Evolutionary conservation across 2,888 invertebrate species (phyloP), one percentile per base, ranked within the genome.

Genomic region (Nemurella pictetii): DNA sequence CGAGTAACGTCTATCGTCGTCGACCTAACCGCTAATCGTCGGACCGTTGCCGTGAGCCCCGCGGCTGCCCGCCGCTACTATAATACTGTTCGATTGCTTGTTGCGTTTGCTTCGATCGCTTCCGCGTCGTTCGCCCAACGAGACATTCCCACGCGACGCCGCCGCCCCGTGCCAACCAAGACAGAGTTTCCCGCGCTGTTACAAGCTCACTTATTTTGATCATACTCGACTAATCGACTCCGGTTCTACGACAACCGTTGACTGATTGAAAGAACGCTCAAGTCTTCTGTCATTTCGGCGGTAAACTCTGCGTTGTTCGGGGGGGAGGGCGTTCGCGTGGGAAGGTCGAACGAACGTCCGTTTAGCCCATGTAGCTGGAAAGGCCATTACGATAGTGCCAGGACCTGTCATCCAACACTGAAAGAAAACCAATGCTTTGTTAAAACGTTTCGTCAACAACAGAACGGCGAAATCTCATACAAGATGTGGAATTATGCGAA

Each of bases 351-450:
- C 12, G 55, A 20, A 12, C 20, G 55, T 55, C 1, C 5, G 3
- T 20, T 55, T 87, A 87, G 85, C 87, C 87, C 87, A 87, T 85
- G 86, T 87, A 87, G 87, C 85, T 87, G 84, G 87, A 86, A 82
- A 87, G 86, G 84, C 87, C 87, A 85, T 87, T 87, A 87, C 87
- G 87, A 87, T 86, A 87, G 86, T 87, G 87, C 87, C 87, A 87
- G 85, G 87, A 87, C 84, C 87, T 86, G 86, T 86, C 86, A 86
- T 87, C 87, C 86, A 87, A 85, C 85, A 86, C 87, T 87, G 87
- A 81, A 87, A 87, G 30, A 80, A 35, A 80, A 35, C 35, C 80
- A 80, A 28, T 75, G 3, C 12, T 25, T 28, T 26, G 75, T 75
- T 75, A 28, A 28, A 75, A 27, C 0, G 75, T 20, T 26, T 26